Conservation (phyloP, 2,113 vertebrate species). For the Galeopterus variegatus region DNA sequence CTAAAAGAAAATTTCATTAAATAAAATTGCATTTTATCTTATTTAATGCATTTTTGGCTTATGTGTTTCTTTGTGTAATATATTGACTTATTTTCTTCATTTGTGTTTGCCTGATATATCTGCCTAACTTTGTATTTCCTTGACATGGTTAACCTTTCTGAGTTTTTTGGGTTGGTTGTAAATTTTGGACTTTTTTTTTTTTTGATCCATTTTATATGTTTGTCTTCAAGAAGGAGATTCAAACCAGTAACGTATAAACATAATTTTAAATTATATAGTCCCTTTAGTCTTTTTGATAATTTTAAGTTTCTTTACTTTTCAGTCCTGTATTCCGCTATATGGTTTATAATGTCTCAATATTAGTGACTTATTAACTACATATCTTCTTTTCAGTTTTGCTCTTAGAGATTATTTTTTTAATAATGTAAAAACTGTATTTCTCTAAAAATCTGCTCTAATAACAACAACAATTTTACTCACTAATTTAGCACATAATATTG, state of each 20-base stretch:
- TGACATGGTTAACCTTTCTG: background rate
- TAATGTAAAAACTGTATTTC: background rate
- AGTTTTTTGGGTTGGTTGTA: background rate
- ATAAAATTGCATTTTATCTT: background rate
- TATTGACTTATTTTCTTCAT: background rate
- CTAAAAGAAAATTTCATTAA: background rate
- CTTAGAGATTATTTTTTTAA: background rate
- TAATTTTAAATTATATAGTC: background rate
- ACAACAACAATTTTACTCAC: background rate
- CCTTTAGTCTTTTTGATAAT: background rate
- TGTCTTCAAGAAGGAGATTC: background rate
- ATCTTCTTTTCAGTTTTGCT: background rate
- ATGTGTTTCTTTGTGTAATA: background rate
- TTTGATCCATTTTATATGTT: background rate
- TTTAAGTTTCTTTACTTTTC: background rate
- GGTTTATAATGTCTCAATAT: background rate
- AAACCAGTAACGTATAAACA: background rate
- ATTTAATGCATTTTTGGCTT: background rate
- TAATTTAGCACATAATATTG: background rate
- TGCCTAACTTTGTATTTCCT: background rate
- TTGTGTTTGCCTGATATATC: background rate
- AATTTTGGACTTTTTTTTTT: background rate
- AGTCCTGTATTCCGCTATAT: background rate
- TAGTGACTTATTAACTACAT: background rate
- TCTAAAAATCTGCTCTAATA: background rate